A percentile compares a stretch with the other conserved stretches of the same genome.
These are phyloP conservation scores for Pachypeltis micranthus DNA, from an alignment of 1,140 invertebrate genomes.

Conservation along the genomic window DNA sequence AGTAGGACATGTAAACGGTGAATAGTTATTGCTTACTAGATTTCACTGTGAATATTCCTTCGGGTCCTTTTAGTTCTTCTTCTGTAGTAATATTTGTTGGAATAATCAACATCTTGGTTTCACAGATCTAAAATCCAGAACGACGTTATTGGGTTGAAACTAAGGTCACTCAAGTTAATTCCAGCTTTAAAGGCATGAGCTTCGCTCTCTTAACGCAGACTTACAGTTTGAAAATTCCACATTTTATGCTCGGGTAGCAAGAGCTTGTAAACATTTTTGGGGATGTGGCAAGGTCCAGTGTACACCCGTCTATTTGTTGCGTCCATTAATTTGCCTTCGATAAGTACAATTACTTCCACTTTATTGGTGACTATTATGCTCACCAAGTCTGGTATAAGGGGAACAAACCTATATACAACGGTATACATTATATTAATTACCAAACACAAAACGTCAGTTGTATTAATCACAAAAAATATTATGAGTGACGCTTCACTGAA, in stretches of 20 bases:
- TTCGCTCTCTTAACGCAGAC: no score
- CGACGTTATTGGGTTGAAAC: neutral
- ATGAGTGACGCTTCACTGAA: no score
- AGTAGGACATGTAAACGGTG: no score
- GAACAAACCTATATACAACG: neutral
- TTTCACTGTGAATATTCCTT: neutral
- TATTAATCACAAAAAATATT: no score
- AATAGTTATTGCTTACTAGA: no score
- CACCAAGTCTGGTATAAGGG: neutral
- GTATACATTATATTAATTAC: no score
- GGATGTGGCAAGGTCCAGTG: neutral
- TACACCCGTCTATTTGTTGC: neutral
- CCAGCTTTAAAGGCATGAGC: neutral
- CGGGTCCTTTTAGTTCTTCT: neutral
- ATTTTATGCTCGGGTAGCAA: neutral
- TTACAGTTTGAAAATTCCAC: neutral
- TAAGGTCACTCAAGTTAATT: neutral
- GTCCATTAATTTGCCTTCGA: neutral
- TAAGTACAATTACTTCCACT: neutral
- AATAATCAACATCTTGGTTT: constrained; percentile 2
- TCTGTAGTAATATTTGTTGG: neutral
- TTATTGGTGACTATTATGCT: neutral
- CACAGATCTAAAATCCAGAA: neutral
- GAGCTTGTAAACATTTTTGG: neutral
- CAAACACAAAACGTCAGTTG: no score